Evolutionary conservation across 2,113 vertebrate species (phyloP).

Genomic region (Rhodinocichla rosea): DNA sequence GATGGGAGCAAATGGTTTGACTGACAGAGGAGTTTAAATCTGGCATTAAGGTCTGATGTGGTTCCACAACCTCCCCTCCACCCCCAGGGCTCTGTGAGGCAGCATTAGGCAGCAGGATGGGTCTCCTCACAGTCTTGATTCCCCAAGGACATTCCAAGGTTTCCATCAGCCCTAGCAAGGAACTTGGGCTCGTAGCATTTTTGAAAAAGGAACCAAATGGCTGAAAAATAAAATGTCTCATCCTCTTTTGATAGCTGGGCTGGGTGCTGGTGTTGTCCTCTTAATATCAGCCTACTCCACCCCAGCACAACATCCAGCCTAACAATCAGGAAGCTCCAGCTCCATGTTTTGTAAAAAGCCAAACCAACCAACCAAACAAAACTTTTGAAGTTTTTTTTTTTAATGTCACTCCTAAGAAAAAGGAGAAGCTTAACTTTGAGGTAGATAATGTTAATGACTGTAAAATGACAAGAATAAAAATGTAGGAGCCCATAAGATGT

Average conservation of each 20-base stretch:
- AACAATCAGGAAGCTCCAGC: not conserved
- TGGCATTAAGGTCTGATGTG: not conserved
- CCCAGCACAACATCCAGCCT: not conserved
- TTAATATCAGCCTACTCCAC: not conserved
- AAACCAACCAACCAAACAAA: not conserved
- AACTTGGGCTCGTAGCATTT: not conserved
- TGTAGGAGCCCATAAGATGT: not conserved
- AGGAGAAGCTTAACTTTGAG: not conserved
- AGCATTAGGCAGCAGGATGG: fast-evolving
- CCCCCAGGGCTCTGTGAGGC: not conserved
- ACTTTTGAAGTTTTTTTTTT: not conserved
- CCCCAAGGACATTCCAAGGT: not conserved
- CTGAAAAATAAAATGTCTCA: not conserved
- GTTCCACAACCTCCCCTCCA: not conserved
- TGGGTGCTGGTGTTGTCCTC: not conserved
- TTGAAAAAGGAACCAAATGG: not conserved
- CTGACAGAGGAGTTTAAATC: not conserved
- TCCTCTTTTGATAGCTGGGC: not conserved
- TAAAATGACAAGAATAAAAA: not conserved
- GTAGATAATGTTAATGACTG: not conserved
- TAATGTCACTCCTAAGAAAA: not conserved
- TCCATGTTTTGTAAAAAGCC: not conserved
- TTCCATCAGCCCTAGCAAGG: not conserved
- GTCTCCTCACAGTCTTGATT: not conserved
- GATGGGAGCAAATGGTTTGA: not conserved